These are phyloP conservation scores for Drosophila watanabei DNA, from an alignment of 1,140 invertebrate species.

Conservation along the genomic window DNA sequence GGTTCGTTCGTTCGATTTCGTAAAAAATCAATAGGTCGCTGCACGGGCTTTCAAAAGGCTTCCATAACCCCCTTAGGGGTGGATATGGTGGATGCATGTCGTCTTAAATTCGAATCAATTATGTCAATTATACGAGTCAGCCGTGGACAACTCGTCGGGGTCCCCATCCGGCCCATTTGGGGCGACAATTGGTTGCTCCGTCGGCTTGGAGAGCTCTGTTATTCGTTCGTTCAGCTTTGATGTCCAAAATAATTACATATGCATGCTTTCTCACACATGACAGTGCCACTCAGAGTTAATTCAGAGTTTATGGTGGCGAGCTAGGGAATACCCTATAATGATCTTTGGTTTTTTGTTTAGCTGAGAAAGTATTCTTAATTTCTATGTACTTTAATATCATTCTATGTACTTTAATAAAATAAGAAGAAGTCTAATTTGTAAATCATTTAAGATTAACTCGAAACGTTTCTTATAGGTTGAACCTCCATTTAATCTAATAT, in stretches of 20 bases:
- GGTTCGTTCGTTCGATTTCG: neutral
- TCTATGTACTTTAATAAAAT: no score
- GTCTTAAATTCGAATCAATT: constrained; percentile 65
- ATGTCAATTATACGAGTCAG: constrained; percentile 66
- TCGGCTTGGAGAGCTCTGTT: neutral
- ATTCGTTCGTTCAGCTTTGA: constrained; percentile 26
- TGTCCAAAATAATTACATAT: constrained; percentile 44
- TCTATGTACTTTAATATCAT: no score
- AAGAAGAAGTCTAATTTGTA: no score
- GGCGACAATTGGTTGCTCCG: constrained; percentile 62
- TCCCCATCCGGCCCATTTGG: constrained; percentile 43
- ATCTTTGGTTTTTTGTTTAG: no score
- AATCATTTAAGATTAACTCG: no score
- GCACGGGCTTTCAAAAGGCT: constrained; percentile 7
- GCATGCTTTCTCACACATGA: constrained; percentile 44
- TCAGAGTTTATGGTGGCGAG: neutral
- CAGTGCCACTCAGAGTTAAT: neutral
- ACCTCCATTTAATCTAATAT: neutral
- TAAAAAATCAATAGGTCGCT: constrained; percentile 64
- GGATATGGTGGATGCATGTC: constrained; percentile 24
- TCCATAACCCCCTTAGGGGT: constrained; percentile 1
- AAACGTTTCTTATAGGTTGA: no score
- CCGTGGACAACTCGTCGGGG: constrained; percentile 3
- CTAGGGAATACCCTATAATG: neutral
- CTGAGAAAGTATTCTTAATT: no score